phyloP scores from a whole-genome alignment of 2,797 vertebrate species.

The Anguilla pacifica region DNA sequence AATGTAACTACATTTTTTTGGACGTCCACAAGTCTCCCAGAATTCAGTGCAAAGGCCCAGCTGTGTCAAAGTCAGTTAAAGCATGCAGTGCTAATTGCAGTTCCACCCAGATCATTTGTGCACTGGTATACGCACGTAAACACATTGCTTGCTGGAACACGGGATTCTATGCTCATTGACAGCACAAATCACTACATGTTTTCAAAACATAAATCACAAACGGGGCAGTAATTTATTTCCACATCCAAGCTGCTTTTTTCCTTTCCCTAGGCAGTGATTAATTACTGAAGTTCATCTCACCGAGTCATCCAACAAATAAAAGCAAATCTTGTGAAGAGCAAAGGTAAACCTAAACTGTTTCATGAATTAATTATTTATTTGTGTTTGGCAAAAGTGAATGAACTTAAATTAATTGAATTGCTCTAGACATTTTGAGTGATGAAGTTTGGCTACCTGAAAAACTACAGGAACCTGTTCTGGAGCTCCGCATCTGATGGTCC shows the following conservation, averaged over 20 bases:
- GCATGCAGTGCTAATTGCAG: background rate
- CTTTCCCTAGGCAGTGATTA: conserved; percentile 33
- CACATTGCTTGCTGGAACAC: conserved; percentile 56
- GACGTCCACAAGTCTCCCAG: background rate
- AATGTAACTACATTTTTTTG: background rate
- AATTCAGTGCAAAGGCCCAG: background rate
- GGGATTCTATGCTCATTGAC: conserved; percentile 57
- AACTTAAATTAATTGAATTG: conserved; percentile 58
- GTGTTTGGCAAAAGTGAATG: conserved; percentile 50
- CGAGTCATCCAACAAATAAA: conserved; percentile 29
- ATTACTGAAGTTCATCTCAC: conserved; percentile 47
- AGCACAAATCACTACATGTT: conserved; percentile 56
- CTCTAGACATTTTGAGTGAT: conserved; percentile 35
- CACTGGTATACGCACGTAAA: conserved; percentile 29
- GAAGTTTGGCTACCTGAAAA: conserved; percentile 38
- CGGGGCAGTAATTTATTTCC: conserved; percentile 42
- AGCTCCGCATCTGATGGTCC: conserved; percentile 70
- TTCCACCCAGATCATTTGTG: background rate
- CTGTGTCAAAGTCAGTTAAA: background rate
- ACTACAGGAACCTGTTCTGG: conserved; percentile 37
- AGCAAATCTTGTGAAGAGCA: conserved; percentile 17
- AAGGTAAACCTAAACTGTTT: conserved; percentile 26
- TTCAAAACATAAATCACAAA: conserved; percentile 65
- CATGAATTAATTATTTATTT: conserved; percentile 58
- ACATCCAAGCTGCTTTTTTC: conserved; percentile 37